Base-by-base conservation (phyloP, 2,888 invertebrate genomes). In the Trichacis sp. region DNA sequence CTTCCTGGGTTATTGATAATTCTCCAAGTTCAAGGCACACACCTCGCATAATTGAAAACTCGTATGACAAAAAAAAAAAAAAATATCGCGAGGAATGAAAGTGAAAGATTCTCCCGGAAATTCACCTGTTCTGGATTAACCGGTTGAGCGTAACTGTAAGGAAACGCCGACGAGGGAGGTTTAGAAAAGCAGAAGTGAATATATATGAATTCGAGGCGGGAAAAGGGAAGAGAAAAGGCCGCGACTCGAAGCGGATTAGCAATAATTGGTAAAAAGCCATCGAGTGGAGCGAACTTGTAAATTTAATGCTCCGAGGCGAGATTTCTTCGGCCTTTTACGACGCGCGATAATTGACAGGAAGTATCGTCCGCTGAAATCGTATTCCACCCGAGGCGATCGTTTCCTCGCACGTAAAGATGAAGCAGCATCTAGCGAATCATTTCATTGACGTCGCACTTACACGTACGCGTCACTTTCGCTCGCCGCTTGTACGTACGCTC, bases 401-500 rank as follows among this genome's bases (percentile, higher is more conserved):
- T 64, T 48, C 50, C 50, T 43, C 43, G 17, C 19, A 29, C 30
- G 14, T 14, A 58, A 48, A 57, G 59, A 66, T 43, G 56, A 60
- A 53, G 8, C 65, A 50, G 52, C 42, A 18, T 33, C 56, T 58
- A 67, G 52, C 69, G 62, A 69, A 71, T 71, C 68, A 73, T 77
- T 72, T 70, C 72, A 75, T 76, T 68, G 73, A 48, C 52, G 55
- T 43, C 24, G 58, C 50, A 59, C 51, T 52, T 56, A 52, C 63
- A 67, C 47, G 55, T 36, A 57, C 64, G 64, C 66, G 68, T 73
- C 73, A 77, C 77, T 77, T 77, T 77, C 75, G 72, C 74, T 74
- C 60, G 53, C 64, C 64, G 45, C 58, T 54, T 56, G 49, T 54
- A 50, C 54, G 48, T n/a, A n/a, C n/a, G n/a, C n/a, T n/a, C n/a